phyloP scores from a whole-genome alignment of 2,888 invertebrate species.

The Flexamia atlantica region DNA sequence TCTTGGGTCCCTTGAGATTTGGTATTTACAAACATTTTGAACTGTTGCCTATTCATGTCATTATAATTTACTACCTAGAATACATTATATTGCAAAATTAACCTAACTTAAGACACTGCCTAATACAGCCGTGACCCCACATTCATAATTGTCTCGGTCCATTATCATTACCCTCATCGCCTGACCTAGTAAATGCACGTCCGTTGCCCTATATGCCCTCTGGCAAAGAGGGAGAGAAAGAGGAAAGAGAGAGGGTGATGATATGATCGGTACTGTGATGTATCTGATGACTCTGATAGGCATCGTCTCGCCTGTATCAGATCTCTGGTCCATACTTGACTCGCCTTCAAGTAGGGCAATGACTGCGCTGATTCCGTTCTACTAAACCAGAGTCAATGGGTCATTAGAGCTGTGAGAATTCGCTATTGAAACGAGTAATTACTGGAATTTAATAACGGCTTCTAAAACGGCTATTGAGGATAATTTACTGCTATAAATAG shows the following conservation, averaged over 20 bases:
- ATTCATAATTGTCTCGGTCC: too few species aligned
- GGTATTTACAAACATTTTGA: too few species aligned
- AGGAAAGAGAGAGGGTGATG: background rate
- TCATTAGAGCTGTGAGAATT: background rate
- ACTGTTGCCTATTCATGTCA: too few species aligned
- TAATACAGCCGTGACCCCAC: too few species aligned
- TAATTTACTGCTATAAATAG: too few species aligned
- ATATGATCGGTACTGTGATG: background rate
- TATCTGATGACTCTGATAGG: constrained; percentile 2
- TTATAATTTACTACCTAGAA: too few species aligned
- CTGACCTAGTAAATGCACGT: background rate
- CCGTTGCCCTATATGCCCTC: background rate
- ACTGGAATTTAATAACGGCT: too few species aligned
- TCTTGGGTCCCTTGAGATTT: too few species aligned
- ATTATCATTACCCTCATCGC: background rate
- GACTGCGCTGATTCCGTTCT: background rate
- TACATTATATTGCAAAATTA: too few species aligned
- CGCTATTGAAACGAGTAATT: too few species aligned
- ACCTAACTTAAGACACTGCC: too few species aligned
- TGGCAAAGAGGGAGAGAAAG: background rate
- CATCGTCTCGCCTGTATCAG: background rate
- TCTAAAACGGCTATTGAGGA: too few species aligned
- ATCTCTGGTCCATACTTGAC: background rate
- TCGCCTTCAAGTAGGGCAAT: background rate
- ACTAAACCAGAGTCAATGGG: background rate